Evolutionary conservation across 1,140 invertebrate species (phyloP).

Genomic region (Drosophila watanabei): DNA sequence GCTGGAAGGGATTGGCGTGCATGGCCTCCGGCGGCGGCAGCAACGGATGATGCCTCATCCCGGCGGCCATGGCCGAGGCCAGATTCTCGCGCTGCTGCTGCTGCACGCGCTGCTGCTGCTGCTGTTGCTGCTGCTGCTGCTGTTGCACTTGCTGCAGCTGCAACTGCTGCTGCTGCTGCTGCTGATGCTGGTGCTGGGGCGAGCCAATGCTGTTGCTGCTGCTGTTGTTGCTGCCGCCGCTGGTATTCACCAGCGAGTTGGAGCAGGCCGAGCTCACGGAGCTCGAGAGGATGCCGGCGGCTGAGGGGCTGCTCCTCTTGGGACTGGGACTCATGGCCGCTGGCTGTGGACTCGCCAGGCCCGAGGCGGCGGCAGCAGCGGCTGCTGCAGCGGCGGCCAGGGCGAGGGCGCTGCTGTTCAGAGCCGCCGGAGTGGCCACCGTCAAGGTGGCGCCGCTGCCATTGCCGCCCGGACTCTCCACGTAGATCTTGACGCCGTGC

Average conservation of each 20-base stretch:
- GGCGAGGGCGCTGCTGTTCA: conserved; percentile 55
- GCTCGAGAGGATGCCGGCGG: conserved; percentile 25
- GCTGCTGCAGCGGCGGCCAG: conserved; percentile 47
- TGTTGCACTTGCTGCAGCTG: conserved; percentile 65
- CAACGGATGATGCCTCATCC: conserved; percentile 88
- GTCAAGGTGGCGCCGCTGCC: conserved; percentile 53
- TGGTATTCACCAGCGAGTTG: conserved; percentile 54
- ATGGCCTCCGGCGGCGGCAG: conserved; percentile 89
- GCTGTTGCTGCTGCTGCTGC: conserved; percentile 74
- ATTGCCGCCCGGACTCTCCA: conserved; percentile 86
- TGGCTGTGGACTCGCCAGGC: conserved; percentile 28
- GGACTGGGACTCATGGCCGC: conserved; percentile 59
- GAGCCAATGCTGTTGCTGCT: conserved; percentile 44
- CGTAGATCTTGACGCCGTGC: conserved; percentile 97
- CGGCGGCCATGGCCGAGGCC: conserved; percentile 87
- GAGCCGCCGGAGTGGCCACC: conserved; percentile 70
- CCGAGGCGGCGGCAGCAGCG: conserved; percentile 36
- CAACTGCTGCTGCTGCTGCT: conserved; percentile 71
- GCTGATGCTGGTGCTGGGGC: conserved; percentile 85
- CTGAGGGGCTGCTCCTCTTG: conserved; percentile 13
- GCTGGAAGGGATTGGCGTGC: conserved; percentile 89
- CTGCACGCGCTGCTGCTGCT: conserved; percentile 82
- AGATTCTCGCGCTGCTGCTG: conserved; percentile 85
- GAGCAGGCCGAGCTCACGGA: conserved; percentile 26
- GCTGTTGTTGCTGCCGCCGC: conserved; percentile 29